phyloP scores from a whole-genome alignment of 1,140 invertebrate species.

The Pentalonia nigronervosa region DNA sequence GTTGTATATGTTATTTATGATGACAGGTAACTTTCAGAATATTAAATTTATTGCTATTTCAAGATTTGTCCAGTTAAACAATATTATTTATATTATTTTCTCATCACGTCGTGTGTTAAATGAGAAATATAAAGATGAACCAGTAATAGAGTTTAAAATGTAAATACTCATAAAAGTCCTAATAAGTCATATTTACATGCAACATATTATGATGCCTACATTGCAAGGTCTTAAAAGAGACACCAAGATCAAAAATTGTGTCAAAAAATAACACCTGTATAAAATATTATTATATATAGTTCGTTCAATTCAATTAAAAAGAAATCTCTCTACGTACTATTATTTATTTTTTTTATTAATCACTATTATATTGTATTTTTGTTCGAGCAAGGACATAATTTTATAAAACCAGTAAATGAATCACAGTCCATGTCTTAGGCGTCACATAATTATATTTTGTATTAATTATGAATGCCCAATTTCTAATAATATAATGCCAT shows the following conservation, averaged over 20 bases:
- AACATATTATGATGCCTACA: not conserved
- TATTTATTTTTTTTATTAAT: not conserved
- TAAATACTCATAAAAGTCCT: not conserved
- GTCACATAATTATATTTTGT: not conserved
- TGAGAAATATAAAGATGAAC: not conserved
- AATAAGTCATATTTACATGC: not conserved
- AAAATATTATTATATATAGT: not conserved
- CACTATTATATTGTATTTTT: not conserved
- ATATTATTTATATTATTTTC: constrained; percentile 33
- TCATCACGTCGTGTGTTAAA: constrained; percentile 10
- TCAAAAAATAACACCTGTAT: not conserved
- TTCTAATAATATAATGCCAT: not conserved
- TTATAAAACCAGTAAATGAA: not conserved
- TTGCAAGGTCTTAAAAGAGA: not conserved
- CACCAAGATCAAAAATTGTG: not conserved
- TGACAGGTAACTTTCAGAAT: constrained; percentile 9
- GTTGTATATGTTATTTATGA: constrained; percentile 30
- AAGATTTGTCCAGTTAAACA: not conserved
- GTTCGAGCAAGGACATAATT: not conserved
- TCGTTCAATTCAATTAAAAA: not conserved
- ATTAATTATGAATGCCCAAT: not conserved
- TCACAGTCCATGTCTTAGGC: not conserved
- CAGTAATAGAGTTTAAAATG: not conserved
- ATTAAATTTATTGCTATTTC: constrained; percentile 8
- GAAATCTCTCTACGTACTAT: not conserved